Evolutionary conservation across 2,888 invertebrate genomes (phyloP).

Genomic region (Pollenia amentaria): DNA sequence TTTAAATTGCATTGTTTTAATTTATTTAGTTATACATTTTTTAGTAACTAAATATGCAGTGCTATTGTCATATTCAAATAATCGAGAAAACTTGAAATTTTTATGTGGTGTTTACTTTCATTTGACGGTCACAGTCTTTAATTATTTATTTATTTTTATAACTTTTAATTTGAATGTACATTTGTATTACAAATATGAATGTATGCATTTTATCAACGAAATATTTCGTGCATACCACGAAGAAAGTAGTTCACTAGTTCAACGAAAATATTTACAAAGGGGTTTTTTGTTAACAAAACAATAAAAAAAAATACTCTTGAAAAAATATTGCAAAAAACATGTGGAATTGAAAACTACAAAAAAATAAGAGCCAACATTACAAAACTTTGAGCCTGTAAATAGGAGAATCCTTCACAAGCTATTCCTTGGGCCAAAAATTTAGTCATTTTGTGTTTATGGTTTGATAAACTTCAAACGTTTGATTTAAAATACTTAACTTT

Average conservation of each 20-base stretch:
- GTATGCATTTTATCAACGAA: not conserved
- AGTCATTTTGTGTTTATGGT: conserved; percentile 70
- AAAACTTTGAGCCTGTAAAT: conserved; percentile 34
- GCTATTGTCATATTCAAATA: too few relatives aligned
- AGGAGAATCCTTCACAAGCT: conserved; percentile 58
- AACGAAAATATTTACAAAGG: conserved; percentile 16
- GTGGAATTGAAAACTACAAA: conserved; percentile 24
- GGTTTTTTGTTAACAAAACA: not conserved
- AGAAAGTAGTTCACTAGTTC: not conserved
- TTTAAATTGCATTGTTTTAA: too few relatives aligned
- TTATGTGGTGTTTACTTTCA: too few relatives aligned
- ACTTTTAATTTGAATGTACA: too few relatives aligned
- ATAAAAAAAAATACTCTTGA: conserved; percentile 17
- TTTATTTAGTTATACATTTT: too few relatives aligned
- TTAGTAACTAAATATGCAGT: too few relatives aligned
- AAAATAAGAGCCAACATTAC: not conserved
- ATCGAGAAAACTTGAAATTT: too few relatives aligned
- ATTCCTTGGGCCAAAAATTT: conserved; percentile 61
- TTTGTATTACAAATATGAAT: not conserved
- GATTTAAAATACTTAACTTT: conserved; percentile 63
- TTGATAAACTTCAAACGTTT: conserved; percentile 72
- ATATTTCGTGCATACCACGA: not conserved
- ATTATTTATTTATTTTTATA: too few relatives aligned
- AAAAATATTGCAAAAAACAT: conserved; percentile 33
- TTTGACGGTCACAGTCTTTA: too few relatives aligned